Evolutionary conservation across 2,113 vertebrate species (phyloP), one percentile per base, ranked within the genome.

Genomic region (Euleptes europaea): DNA sequence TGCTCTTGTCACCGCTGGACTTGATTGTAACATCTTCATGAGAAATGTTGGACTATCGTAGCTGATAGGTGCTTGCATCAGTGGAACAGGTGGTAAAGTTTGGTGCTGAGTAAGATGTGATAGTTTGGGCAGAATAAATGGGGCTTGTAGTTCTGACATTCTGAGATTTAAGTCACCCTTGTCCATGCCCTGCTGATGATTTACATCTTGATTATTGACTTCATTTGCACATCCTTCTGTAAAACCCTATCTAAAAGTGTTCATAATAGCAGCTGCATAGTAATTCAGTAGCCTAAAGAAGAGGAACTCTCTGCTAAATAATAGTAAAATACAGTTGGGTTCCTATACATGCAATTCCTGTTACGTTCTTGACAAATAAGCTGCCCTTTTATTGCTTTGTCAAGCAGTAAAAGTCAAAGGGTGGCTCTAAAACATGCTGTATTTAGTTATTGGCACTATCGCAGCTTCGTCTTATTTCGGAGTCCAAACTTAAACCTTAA

Each of bases 341-440:
- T 28, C 26, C 75, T 60, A 44, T 19, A 74, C 0, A 0, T 69
- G 17, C 2, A 76, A 86, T 89, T 87, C 69, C 74, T 90, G 49
- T 81, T 84, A 84, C 0, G 0, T 76, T 80, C 57, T 1, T 1
- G 2, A 78, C 66, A 82, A 23, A 84, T 17, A 89, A 57, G 60
- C 92, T 86, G 38, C 89, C 92, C 79, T n/a, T 42, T 60, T 78
- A n/a, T n/a, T n/a, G 63, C 82, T 88, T 54, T 92, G 89, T 89
- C 87, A 80, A 89, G 69, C 0, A 1, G 33, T 88, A 76, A 69
- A 81, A 90, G 89, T 89, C 80, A 92, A 88, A 88, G 85, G 89
- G 90, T 92, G 91, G 88, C 12, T 91, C 72, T 80, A 84, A 89
- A 91, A 87, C 82, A 90, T 80, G 83, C 77, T 89, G 87, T 87